Evolutionary conservation across 2,888 invertebrate species (phyloP), one percentile per base, ranked within the genome.

Genomic region (Calephelis perditalis): DNA sequence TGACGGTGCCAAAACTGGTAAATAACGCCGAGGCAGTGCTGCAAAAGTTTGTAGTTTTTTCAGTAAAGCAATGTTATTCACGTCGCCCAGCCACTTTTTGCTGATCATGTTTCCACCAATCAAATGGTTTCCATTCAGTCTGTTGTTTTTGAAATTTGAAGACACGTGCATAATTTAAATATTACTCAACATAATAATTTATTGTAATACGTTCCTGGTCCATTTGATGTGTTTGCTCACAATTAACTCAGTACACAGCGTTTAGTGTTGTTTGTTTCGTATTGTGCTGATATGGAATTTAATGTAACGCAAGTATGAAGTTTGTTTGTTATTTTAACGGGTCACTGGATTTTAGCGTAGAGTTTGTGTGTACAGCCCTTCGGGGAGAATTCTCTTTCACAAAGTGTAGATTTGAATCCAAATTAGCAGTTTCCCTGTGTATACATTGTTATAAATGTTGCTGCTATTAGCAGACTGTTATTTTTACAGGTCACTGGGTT

Each of bases 301-400:
- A 46, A 61, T 57, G 57, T 62, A 56, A 62, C 62, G 49, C 43
- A 56, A 59, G 56, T 62, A 45, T 40, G 58, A 56, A 58, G 54
- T 61, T 59, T 59, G 59, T 59, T 61, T 59, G 54, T 60, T 59
- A 56, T 59, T 15, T 15, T 15, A 46, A 56, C 56, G 58, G 49
- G 49, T 62, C 62, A 62, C 26, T 6, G 15, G 12, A 12, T 26
- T 49, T 49, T 26, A 49, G n/a, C 15, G 15, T 15, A 15, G 15
- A 15, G 15, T 15, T 15, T 15, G 15, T 15, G 15, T 49, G 26
- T 5, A 7, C 5, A 12, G n/a, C 45, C n/a, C 45, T 12, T 46
- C 7, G n/a, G 46, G 12, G 12, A 46, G n/a, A 7, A 37, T 37
- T 7, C 37, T 7, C 37, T 37, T 37, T 15, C 15, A 37, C 2